A percentile compares a stretch with the other conserved stretches of the same genome.
These are phyloP conservation scores for Neoscelio sp. DNA, from an alignment of 2,888 invertebrate genomes.

Conservation along the genomic window DNA sequence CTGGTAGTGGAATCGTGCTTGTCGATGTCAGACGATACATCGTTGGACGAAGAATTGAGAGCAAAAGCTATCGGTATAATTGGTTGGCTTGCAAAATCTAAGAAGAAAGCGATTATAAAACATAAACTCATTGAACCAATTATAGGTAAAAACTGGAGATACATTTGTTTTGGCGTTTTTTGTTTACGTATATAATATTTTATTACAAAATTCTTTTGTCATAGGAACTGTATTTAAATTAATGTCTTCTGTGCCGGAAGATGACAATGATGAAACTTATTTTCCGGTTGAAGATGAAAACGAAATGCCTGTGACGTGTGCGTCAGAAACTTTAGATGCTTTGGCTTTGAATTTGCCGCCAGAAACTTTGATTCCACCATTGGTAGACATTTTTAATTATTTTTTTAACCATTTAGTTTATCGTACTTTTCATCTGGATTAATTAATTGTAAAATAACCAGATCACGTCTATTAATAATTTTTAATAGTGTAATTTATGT, in stretches of 20 bases:
- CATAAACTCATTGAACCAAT: constrained; percentile 88
- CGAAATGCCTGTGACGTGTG: constrained; percentile 87
- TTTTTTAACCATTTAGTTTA: too few species aligned
- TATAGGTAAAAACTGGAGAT: constrained; percentile 73
- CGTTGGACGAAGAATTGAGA: constrained; percentile 86
- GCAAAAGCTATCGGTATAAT: constrained; percentile 88
- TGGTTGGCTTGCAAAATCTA: constrained; percentile 87
- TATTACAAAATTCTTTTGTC: constrained; percentile 8
- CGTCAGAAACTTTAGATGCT: constrained; percentile 89
- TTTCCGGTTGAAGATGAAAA: constrained; percentile 87
- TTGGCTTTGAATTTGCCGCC: constrained; percentile 90
- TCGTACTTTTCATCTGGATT: too few species aligned
- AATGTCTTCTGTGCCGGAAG: constrained; percentile 87
- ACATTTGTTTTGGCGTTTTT: constrained; percentile 10
- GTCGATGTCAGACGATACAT: constrained; percentile 85
- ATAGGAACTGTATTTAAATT: constrained; percentile 87
- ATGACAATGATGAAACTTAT: constrained; percentile 87
- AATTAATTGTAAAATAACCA: too few species aligned
- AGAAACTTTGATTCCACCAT: constrained; percentile 89
- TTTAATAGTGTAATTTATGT: too few species aligned
- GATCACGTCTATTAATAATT: too few species aligned
- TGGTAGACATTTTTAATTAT: constrained; percentile 83
- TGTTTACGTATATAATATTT: not conserved
- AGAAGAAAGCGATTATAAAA: constrained; percentile 89
- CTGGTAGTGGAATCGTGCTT: constrained; percentile 87